Evolutionary conservation across 2,113 vertebrate genomes (phyloP).

Genomic region (Ia io): DNA sequence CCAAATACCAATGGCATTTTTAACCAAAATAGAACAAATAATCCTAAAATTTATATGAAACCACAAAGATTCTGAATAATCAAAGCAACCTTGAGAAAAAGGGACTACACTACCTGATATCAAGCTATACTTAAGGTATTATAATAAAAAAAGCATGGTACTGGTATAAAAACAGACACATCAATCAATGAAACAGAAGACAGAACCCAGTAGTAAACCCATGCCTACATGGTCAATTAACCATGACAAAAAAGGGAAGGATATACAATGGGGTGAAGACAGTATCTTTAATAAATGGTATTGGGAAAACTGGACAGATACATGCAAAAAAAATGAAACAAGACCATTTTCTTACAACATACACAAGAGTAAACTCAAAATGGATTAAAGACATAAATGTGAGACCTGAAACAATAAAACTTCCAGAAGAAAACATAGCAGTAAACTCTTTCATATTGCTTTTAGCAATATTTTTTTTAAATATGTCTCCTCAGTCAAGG

Average conservation of each 20-base stretch:
- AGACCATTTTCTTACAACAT: neutral
- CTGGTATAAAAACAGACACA: neutral
- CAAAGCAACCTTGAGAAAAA: neutral
- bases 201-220: neutral
- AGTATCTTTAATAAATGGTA: no score
- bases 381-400: neutral
- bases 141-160: neutral
- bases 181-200: neutral
- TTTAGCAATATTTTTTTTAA: no score
- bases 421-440: neutral
- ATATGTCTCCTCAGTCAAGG: no score
- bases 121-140: neutral
- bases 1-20: neutral
- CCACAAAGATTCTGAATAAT: neutral
- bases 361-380: neutral
- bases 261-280: no score
- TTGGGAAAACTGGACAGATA: neutral
- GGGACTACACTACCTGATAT: neutral
- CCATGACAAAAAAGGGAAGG: no score
- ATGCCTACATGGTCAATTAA: no score
- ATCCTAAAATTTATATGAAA: neutral
- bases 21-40: neutral
- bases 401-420: neutral
- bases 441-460: no score
- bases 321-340: neutral